Base-by-base conservation (phyloP, 2,797 vertebrate species). In the Rhinogobio ventralis region DNA sequence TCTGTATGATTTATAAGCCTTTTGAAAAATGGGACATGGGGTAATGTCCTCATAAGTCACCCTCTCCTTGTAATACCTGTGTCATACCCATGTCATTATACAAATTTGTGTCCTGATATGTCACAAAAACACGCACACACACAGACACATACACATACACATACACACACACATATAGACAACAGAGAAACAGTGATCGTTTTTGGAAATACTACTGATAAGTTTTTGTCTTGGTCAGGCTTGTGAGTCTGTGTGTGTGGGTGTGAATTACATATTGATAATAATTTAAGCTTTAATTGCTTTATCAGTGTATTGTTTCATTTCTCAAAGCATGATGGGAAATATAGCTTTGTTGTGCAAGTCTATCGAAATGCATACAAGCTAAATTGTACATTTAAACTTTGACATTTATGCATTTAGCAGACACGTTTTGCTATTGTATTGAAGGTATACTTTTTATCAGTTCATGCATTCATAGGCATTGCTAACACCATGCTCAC, bases 171-270 rank as follows among this genome's bases (percentile, higher is more conserved):
- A 62, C 25, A 28, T 25, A 46, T n/a, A 25, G 5, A 60, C 23
- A 60, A 62, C 14, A 64, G 60, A 64, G 25, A 30, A 64, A 64
- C 25, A 7, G 73, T 68, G 9, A 57, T 9, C 6, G 3, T 62
- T 79, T 79, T 66, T 66, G 19, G 60, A 79, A 64, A 45, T 62
- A 10, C 8, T 23, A 17, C 60, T 33, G 46, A 51, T 74, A 51
- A 30, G 39, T 30, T 79, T 78, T 62, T 30, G 55, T 45, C 57
- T 62, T 45, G 4, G 11, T 55, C 11, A n/a, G 20, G 11, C 15
- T 64, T 15, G 60, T 62, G 13, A 15, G 60, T 62, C 13, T 62
- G 60, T 78, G 57, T 36, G 13, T 25, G 57, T 64, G 39, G 1
- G 57, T 79, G n/a, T 49, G 36, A 9, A 78, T 15, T 20, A 36